Conservation (phyloP, 2,113 vertebrate species). For the Eulemur macaco region DNA sequence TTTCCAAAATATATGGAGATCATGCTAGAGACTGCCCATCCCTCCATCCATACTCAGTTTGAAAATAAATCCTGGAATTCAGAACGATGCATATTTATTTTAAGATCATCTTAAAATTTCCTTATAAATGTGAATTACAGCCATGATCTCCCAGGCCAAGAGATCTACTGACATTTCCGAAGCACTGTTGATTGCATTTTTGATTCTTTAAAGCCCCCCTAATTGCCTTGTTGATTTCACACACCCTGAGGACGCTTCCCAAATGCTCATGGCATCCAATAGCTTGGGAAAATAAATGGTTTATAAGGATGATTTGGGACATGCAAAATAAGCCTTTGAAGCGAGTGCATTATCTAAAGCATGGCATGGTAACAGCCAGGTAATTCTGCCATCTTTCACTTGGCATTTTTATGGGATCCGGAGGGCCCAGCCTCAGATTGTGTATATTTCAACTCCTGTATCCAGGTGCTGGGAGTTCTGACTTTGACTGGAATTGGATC, state of each 20-base stretch:
- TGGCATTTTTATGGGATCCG: constrained; percentile 72
- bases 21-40: background rate
- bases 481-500: constrained; percentile 68
- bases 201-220: constrained; percentile 75
- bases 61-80: constrained; percentile 58
- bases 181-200: constrained; percentile 56
- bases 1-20: background rate
- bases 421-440: constrained; percentile 63
- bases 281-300: constrained; percentile 18
- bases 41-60: background rate
- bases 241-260: constrained; percentile 64
- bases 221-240: constrained; percentile 82
- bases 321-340: constrained; percentile 35
- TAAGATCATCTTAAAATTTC: constrained; percentile 28
- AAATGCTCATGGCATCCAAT: constrained; percentile 60
- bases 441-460: constrained; percentile 62
- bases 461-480: constrained; percentile 44
- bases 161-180: constrained; percentile 63
- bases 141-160: constrained; percentile 20
- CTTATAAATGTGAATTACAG: background rate
- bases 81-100: constrained; percentile 46
- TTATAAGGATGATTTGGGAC: constrained; percentile 27
- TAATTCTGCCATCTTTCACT: constrained; percentile 60
- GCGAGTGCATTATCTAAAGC: background rate
- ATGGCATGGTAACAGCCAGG: background rate